A percentile compares a stretch with the other conserved stretches of the same genome.
Evolutionary conservation across 2,888 invertebrate species (phyloP).

Genomic region (Anaspis maculata): DNA sequence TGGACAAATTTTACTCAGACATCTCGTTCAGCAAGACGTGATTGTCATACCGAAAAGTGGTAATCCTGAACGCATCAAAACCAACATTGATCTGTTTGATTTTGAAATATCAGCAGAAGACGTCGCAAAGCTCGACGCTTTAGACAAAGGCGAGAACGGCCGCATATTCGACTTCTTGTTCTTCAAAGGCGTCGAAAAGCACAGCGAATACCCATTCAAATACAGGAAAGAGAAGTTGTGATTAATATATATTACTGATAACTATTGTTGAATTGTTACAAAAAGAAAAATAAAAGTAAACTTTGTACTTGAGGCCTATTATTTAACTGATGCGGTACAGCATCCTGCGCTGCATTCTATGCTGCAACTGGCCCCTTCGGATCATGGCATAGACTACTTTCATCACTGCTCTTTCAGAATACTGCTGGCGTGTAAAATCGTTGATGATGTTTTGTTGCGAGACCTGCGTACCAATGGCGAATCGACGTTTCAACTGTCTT

Average conservation of each 20-base stretch:
- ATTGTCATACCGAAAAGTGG: slow-evolving; percentile 74
- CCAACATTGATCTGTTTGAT: slow-evolving; percentile 61
- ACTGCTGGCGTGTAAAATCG: slow-evolving; percentile 77
- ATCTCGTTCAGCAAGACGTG: slow-evolving; percentile 57
- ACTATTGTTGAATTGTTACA: slow-evolving; percentile 2
- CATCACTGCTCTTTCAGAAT: slow-evolving; percentile 74
- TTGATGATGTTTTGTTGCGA: slow-evolving; percentile 90
- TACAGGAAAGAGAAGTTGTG: slow-evolving; percentile 9
- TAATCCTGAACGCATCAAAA: slow-evolving; percentile 57
- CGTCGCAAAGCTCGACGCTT: slow-evolving; percentile 44
- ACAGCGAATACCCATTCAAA: slow-evolving; percentile 62
- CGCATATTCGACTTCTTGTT: slow-evolving; percentile 62
- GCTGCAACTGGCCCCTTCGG: slow-evolving; percentile 89
- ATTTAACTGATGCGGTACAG: slow-evolving; percentile 78
- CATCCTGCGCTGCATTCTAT: slow-evolving; percentile 95
- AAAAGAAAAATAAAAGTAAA: slow-evolving; percentile 4
- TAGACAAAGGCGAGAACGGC: slow-evolving; percentile 55
- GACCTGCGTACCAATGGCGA: slow-evolving; percentile 93
- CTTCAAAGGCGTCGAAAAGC: slow-evolving; percentile 58
- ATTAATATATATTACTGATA: too few species aligned
- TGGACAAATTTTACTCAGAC: slow-evolving; percentile 65
- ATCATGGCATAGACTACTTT: slow-evolving; percentile 95
- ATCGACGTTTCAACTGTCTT: slow-evolving; percentile 86
- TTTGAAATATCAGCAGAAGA: slow-evolving; percentile 53
- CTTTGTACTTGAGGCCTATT: too few species aligned